These are phyloP conservation scores for Morbakka virulenta DNA, from an alignment of 30 jellyfish, hydroid and myxozoan genomes.

Conservation along the genomic window DNA sequence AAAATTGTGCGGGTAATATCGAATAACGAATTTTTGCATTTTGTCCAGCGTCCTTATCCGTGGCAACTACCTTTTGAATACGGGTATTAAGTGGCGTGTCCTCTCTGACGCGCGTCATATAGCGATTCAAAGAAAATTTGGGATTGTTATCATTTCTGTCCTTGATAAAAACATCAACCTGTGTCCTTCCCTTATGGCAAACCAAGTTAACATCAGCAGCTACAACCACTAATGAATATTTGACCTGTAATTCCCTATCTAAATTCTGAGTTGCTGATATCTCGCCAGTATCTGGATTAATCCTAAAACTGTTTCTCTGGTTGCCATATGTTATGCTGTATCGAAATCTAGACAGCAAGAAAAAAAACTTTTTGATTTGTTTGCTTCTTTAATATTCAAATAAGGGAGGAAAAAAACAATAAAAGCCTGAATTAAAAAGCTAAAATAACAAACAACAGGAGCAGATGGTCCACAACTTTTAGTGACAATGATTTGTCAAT, in stretches of 20 bases:
- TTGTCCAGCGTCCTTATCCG: constrained; percentile 65
- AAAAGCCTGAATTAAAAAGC: no score
- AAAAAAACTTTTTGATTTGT: no score
- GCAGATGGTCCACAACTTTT: no score
- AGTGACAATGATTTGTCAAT: no score
- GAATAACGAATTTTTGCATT: constrained; percentile 49
- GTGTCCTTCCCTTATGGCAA: constrained; percentile 69
- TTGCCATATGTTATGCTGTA: constrained; percentile 71
- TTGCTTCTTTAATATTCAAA: no score
- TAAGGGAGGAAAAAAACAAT: no score
- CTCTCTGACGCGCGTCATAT: constrained; percentile 27
- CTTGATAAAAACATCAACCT: constrained; percentile 23
- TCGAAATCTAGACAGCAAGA: constrained; percentile 32
- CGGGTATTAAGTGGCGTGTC: constrained; percentile 14
- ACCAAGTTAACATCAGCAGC: constrained; percentile 63
- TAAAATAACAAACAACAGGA: no score
- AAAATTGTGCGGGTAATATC: constrained; percentile 40
- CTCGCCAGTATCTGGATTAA: constrained; percentile 40
- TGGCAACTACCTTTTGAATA: constrained; percentile 56
- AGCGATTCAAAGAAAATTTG: constrained; percentile 34
- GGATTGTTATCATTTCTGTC: constrained; percentile 85
- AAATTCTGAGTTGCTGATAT: constrained; percentile 31
- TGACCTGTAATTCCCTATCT: constrained; percentile 63
- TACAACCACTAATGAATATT: constrained; percentile 41
- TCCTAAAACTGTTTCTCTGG: constrained; percentile 43